Conservation (phyloP, 2,888 invertebrate species). For the Boloria euphrosyne region DNA sequence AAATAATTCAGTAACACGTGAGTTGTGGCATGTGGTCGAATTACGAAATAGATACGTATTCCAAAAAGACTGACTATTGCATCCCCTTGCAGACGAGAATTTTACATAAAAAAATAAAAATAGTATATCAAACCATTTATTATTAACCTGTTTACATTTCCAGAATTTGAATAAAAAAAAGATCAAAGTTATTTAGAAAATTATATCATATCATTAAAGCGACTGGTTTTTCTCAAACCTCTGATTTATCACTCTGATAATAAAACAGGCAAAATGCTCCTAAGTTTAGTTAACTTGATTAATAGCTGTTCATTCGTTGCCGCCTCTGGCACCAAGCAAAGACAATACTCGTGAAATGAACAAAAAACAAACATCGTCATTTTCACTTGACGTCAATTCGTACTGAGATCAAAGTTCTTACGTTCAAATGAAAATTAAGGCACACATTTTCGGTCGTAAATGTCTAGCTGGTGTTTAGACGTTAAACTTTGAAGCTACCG, state of each 20-base stretch:
- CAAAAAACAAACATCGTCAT: constrained; percentile 23
- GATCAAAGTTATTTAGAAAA: constrained; percentile 8
- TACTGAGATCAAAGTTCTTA: constrained; percentile 28
- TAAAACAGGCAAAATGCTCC: constrained; percentile 4
- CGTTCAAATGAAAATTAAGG: constrained; percentile 19
- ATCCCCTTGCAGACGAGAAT: background rate
- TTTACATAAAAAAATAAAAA: background rate
- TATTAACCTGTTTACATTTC: no score
- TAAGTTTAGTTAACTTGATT: constrained; percentile 19
- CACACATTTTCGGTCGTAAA: constrained; percentile 11
- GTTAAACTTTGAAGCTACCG: constrained; percentile 8
- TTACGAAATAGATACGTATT: no score
- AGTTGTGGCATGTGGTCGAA: no score
- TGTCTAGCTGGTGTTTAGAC: constrained; percentile 10
- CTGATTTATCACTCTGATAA: constrained; percentile 5
- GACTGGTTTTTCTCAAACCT: constrained; percentile 13
- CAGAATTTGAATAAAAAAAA: background rate
- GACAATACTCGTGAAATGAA: constrained; percentile 22
- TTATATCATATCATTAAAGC: background rate
- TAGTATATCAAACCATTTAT: background rate
- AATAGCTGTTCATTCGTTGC: constrained; percentile 4
- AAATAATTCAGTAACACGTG: no score
- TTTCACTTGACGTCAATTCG: constrained; percentile 27
- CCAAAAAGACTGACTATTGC: no score
- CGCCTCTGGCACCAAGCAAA: constrained; percentile 11